Conservation (phyloP, 2,888 invertebrate species). For the Xylota sylvarum region DNA sequence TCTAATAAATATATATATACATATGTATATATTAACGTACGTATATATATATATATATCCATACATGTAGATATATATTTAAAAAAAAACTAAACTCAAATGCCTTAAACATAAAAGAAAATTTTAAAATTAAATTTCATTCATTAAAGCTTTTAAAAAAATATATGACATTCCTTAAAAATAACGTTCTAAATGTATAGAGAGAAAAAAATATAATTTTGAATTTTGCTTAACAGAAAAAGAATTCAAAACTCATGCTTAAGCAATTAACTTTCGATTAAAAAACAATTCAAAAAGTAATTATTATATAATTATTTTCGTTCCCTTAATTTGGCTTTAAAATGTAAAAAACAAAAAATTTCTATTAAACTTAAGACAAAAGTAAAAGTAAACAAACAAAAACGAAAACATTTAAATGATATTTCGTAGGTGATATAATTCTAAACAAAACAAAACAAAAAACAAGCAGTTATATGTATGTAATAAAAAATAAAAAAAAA, state of each 20-base stretch:
- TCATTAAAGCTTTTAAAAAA: slow-evolving; percentile 40
- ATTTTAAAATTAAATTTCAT: slow-evolving; percentile 44
- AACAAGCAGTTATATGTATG: slow-evolving; percentile 17
- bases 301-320: slow-evolving; percentile 45
- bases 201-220: slow-evolving; percentile 22
- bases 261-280: slow-evolving; percentile 51
- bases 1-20: slow-evolving; percentile 12
- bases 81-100: slow-evolving; percentile 43
- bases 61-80: background rate
- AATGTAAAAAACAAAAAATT: slow-evolving; percentile 37
- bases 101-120: slow-evolving; percentile 63
- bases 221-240: slow-evolving; percentile 47
- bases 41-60: background rate
- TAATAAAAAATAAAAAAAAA: slow-evolving; percentile 46
- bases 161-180: slow-evolving; percentile 68
- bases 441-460: slow-evolving; percentile 48
- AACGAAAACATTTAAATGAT: slow-evolving; percentile 69
- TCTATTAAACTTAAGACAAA: slow-evolving; percentile 39
- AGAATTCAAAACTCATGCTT: slow-evolving; percentile 48
- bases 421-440: slow-evolving; percentile 76
- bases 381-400: slow-evolving; percentile 30
- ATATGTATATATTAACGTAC: too few species aligned
- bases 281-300: slow-evolving; percentile 30
- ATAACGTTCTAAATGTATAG: slow-evolving; percentile 64
- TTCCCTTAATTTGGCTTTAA: slow-evolving; percentile 58